phyloP scores from a whole-genome alignment of 2,888 invertebrate genomes.

The Coelinius sp. region DNA sequence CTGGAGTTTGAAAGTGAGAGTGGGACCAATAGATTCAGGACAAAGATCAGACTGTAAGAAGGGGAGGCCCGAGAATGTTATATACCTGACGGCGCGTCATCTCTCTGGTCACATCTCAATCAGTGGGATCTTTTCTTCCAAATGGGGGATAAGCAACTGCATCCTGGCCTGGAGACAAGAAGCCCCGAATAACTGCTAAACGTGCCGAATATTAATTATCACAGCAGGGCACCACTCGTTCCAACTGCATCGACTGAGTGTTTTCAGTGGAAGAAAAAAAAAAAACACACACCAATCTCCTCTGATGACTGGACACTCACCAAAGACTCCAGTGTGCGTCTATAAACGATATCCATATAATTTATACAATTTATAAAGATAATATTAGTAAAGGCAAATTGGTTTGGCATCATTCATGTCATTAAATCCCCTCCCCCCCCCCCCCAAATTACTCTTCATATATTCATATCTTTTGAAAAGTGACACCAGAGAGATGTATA shows the following conservation, averaged over 20 bases:
- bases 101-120: constrained; percentile 62
- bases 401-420: constrained; percentile 17
- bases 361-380: constrained; percentile 11
- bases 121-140: constrained; percentile 41
- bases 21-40: background rate
- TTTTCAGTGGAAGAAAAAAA: background rate
- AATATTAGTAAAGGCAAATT: constrained; percentile 32
- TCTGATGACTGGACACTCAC: background rate
- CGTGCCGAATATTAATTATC: constrained; percentile 68
- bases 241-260: background rate
- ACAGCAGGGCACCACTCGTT: constrained; percentile 51
- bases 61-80: background rate
- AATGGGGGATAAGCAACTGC: background rate
- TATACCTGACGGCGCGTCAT: constrained; percentile 51
- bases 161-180: constrained; percentile 5
- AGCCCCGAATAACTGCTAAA: constrained; percentile 48
- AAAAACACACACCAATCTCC: background rate
- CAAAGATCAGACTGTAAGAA: background rate
- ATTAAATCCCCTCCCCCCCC: background rate
- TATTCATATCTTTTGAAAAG: constrained; percentile 21
- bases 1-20: constrained; percentile 3
- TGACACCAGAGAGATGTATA: constrained; percentile 32
- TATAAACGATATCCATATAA: background rate
- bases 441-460: background rate
- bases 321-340: background rate